Evolutionary conservation across 2,888 invertebrate genomes (phyloP).

Genomic region (Mystacides longicornis): DNA sequence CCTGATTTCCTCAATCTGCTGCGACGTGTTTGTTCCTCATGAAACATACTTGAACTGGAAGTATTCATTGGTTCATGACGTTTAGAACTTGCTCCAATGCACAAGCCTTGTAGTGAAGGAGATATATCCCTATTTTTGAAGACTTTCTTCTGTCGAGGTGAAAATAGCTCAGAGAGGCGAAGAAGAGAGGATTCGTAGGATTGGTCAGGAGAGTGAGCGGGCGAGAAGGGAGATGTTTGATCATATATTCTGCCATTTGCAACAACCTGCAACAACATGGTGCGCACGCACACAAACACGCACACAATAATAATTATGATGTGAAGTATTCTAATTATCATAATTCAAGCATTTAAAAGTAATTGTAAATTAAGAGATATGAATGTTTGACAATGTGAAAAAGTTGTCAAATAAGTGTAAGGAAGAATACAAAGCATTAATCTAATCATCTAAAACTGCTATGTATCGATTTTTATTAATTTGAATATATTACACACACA

Average conservation of each 20-base stretch:
- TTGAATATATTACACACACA: no score
- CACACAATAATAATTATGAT: no score
- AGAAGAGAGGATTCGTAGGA: constrained; percentile 40
- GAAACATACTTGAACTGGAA: constrained; percentile 15
- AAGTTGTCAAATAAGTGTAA: no score
- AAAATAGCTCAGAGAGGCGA: constrained; percentile 29
- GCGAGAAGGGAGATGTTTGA: constrained; percentile 52
- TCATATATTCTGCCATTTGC: constrained; percentile 60
- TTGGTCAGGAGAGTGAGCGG: constrained; percentile 37
- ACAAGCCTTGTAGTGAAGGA: constrained; percentile 29
- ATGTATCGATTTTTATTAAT: no score
- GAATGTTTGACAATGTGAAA: no score
- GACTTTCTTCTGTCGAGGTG: neutral
- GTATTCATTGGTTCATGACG: constrained; percentile 3
- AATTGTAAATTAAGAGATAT: no score
- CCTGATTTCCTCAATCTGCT: constrained; percentile 5
- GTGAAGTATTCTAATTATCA: no score
- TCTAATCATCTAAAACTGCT: no score
- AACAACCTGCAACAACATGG: constrained; percentile 51
- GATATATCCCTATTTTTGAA: neutral
- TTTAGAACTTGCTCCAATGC: neutral
- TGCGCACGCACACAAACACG: constrained; percentile 12
- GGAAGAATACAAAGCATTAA: no score
- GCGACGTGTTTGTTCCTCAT: constrained; percentile 15
- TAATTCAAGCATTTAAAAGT: no score